Base-by-base conservation (phyloP, 2,113 vertebrate genomes). In the Myocastor coypus region DNA sequence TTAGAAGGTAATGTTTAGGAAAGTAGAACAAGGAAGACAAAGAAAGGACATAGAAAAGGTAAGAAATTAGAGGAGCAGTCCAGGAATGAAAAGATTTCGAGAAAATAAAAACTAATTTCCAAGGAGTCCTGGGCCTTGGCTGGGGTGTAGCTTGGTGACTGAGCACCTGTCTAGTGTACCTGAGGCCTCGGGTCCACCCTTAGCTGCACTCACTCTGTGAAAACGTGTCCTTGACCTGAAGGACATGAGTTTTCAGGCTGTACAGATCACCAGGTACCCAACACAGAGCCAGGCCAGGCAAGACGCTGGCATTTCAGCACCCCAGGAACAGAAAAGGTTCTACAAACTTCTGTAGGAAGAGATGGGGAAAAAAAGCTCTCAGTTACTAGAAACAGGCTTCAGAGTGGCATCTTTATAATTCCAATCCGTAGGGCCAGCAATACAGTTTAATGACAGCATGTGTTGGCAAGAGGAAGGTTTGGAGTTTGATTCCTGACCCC, bases 1-100 rank as follows among this genome's bases (percentile, higher is more conserved):
- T 91, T 46, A 55, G 40, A 92, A n/a, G 85, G 89, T 85, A 61
- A 66, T 66, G 46, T 95, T 87, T 86, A 93, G 75, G 61, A 92
- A 93, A 80, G 82, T 22, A 91, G 89, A 94, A 94, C 55, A 75
- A 91, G 81, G 73, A 63, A 81, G 83, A 71, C 34, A 73, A 80
- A 93, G 46, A 80, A 50, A 57, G 32, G 82, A 92, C 77, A 84
- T 14, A 50, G 64, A 50, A 83, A 84, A 96, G 50, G 71, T 64
- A 64, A 87, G 42, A 75, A 68, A 68, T 50, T 24, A 40, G 83
- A 81, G 73, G n/a, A 42, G 12, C 7, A 17, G 22, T 77, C 42
- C 19, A 66, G 42, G 77, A 93, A 59, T 19, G n/a, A 89, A 86
- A 46, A 6, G 0, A 57, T 86, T 86, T 88, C n/a, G 59, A 92